Percentiles rank a stretch among this genome's conserved stretches.
Conservation (phyloP, 2,888 invertebrate genomes). For the Strigamia maritima region DNA sequence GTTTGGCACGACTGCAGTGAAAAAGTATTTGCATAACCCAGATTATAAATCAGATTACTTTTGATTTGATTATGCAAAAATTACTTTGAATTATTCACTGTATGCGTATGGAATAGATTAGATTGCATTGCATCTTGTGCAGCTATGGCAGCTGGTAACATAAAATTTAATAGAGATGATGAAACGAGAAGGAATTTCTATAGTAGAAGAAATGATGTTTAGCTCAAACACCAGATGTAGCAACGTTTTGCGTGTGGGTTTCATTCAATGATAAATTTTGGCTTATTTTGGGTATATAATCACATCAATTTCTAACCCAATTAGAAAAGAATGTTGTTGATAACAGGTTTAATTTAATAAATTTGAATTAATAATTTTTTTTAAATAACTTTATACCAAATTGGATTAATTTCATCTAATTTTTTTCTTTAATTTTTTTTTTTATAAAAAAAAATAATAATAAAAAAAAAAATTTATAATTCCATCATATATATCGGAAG, state of each 20-base stretch:
- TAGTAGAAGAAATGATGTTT: not conserved
- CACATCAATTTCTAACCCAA: not conserved
- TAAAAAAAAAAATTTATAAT: not conserved
- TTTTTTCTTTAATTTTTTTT: not conserved
- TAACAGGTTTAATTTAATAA: not conserved
- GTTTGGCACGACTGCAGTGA: not conserved
- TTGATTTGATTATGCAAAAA: not conserved
- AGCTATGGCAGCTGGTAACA: not conserved
- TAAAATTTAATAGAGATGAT: not conserved
- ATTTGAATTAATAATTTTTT: not conserved
- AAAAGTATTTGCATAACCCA: not conserved
- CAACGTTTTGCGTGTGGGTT: not conserved
- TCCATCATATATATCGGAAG: not conserved
- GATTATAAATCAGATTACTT: not conserved
- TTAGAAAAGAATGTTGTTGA: not conserved
- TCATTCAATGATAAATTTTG: not conserved
- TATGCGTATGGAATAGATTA: not conserved
- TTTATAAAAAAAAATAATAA: too few species aligned
- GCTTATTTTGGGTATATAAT: not conserved
- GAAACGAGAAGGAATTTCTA: not conserved
- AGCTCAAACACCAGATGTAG: not conserved
- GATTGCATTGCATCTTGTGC: not conserved
- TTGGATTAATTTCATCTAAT: too few species aligned
- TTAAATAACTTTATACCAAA: not conserved
- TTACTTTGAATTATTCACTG: not conserved